Evolutionary conservation across 2,888 invertebrate species (phyloP), one percentile per base, ranked within the genome.

Genomic region (Agonum fuliginosum): DNA sequence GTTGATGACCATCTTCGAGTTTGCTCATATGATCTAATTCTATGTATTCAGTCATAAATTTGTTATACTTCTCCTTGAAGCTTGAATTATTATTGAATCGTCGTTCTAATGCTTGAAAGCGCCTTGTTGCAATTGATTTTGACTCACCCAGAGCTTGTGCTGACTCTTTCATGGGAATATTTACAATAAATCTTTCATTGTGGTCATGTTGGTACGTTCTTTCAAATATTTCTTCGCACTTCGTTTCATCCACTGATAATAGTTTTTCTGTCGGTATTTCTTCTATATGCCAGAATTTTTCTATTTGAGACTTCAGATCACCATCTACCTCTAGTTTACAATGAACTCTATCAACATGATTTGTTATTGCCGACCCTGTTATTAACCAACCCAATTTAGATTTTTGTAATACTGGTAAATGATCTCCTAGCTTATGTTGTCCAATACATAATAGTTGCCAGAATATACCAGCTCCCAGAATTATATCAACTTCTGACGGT

Each of bases 371-470:
- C 4, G 20, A 2, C 17, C 71, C 48, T 51, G 51, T 51, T 34
- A 71, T 27, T 14, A 71, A n/a, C 71, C 48, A 71, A 14, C 71
- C 71, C 6, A 71, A 10, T 17, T 8, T 12, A 22, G 71, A 51
- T 48, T 71, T 71, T n/a, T 51, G 30, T 12, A 51, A 20, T 8
- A 51, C 20, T 2, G 20, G 8, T 20, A 10, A 20, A 0, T 24
- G 46, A 8, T 43, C 12, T 69, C 8, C 37, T 10, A 41, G 8
- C 20, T 14, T 27, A 27, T 70, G 70, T 70, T 70, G 46, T 70
- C 70, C 70, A 27, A 70, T 70, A 12, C 48, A 70, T 3, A 71
- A n/a, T 22, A 71, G 12, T n/a, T 10, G 48, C 27, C 71, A 48
- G 27, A 71, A 71, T 12, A 71, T 17, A 2, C 48, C 71, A n/a